phyloP scores from a whole-genome alignment of 2,888 invertebrate species.

The Andrena bicolor region DNA sequence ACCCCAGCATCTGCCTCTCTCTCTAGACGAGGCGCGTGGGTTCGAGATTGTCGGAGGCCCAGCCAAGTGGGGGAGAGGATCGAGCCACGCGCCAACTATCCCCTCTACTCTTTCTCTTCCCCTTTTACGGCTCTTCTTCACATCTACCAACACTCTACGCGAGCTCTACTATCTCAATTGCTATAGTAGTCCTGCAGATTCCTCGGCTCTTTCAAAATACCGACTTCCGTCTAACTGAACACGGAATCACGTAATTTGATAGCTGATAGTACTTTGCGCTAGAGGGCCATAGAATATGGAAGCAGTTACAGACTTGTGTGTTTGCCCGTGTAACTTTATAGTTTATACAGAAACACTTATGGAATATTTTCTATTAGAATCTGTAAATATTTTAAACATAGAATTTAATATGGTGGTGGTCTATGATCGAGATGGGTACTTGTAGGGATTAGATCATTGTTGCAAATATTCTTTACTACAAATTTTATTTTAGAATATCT shows the following conservation, averaged over 20 bases:
- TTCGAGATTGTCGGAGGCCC: constrained; percentile 54
- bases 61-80: constrained; percentile 59
- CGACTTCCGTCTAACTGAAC: background rate
- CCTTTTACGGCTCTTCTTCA: constrained; percentile 37
- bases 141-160: constrained; percentile 3
- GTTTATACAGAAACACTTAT: too few species aligned
- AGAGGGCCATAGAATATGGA: background rate
- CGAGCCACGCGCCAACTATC: constrained; percentile 81
- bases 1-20: constrained; percentile 69
- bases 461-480: too few species aligned
- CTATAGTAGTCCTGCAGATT: background rate
- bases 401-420: too few species aligned
- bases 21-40: constrained; percentile 60
- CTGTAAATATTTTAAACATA: too few species aligned
- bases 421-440: too few species aligned
- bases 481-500: too few species aligned
- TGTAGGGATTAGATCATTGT: too few species aligned
- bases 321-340: too few species aligned
- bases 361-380: too few species aligned
- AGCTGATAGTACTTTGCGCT: background rate
- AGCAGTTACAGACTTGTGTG: background rate
- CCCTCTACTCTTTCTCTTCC: constrained; percentile 70
- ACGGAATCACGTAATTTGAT: background rate
- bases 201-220: background rate
- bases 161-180: background rate